Conservation (phyloP, 2,113 vertebrate species). For the Leucosticte australis region DNA sequence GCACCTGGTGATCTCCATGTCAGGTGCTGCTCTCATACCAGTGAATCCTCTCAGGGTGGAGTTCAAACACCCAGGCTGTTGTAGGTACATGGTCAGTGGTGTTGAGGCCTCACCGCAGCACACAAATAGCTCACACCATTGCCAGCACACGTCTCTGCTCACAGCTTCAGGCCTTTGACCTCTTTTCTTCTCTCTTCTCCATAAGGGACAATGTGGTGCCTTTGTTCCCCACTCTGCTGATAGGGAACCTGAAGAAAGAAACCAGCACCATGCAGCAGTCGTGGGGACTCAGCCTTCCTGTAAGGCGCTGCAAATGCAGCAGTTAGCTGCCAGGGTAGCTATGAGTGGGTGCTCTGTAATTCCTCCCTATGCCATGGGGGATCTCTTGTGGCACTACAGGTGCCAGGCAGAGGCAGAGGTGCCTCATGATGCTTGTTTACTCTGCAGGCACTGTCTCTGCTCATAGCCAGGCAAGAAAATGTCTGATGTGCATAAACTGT, state of each 20-base stretch:
- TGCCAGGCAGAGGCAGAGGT: neutral
- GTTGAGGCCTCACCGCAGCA: neutral
- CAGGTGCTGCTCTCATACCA: neutral
- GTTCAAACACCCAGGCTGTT: neutral
- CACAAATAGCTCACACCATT: neutral
- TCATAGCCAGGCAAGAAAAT: neutral
- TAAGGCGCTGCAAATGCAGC: neutral
- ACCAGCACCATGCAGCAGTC: rapidly evolving
- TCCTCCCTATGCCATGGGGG: neutral
- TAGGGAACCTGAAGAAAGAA: neutral
- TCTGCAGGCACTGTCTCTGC: neutral
- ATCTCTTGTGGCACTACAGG: neutral
- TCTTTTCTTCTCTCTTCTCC: neutral
- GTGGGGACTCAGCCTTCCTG: neutral
- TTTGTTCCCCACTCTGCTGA: neutral
- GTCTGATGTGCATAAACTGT: neutral
- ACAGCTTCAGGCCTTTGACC: neutral
- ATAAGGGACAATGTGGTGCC: neutral
- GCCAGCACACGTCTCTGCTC: neutral
- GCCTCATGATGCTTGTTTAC: neutral
- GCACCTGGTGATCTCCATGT: neutral
- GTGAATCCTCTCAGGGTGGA: neutral
- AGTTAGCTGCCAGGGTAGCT: neutral
- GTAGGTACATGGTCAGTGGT: neutral
- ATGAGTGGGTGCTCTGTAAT: neutral